These are phyloP conservation scores for Australoheros scitulus DNA, from an alignment of 2,113 vertebrate genomes.

Conservation along the genomic window DNA sequence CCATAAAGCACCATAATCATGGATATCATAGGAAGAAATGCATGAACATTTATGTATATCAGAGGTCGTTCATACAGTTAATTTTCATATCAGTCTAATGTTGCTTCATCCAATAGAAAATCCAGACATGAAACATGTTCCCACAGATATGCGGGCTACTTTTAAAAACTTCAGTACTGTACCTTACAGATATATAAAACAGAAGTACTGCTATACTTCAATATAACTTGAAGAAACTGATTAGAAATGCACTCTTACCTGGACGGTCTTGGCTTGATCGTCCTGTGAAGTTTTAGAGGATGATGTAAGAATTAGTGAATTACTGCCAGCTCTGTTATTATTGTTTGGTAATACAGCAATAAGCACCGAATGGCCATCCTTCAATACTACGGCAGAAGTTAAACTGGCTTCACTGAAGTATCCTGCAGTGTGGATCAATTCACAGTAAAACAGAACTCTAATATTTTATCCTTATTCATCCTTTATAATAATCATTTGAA, in stretches of 20 bases:
- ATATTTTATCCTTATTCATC: background rate
- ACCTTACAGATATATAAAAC: no score
- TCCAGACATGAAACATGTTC: no score
- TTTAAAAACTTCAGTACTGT: no score
- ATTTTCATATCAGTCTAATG: no score
- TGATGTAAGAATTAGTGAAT: background rate
- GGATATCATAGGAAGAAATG: no score
- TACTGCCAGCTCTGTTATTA: background rate
- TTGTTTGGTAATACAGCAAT: background rate
- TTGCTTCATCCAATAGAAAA: no score
- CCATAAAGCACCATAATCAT: no score
- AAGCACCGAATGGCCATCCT: background rate
- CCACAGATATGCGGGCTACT: no score
- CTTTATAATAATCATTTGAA: background rate
- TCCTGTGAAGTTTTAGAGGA: background rate
- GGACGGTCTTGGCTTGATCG: background rate
- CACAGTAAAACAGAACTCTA: background rate
- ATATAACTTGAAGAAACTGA: background rate
- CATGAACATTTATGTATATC: no score
- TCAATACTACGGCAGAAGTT: background rate
- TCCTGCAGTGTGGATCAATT: background rate
- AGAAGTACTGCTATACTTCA: no score
- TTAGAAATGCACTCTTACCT: background rate
- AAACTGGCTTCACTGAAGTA: background rate
- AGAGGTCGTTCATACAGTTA: no score